Conservation (phyloP, 2,888 invertebrate genomes). For the Clitarchus hookeri region DNA sequence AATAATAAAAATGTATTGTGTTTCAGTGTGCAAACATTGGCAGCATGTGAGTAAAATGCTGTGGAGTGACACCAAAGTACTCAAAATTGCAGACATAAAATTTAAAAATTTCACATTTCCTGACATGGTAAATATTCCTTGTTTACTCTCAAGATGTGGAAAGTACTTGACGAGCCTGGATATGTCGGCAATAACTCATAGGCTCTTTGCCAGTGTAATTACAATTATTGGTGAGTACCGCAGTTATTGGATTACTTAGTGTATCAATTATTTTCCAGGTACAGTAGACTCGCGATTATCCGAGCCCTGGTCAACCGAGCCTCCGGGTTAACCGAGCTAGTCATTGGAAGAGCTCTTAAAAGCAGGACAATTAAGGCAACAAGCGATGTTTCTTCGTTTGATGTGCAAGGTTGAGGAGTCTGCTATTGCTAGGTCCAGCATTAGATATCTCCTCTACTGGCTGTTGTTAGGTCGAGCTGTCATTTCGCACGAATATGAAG, state of each 20-base stretch:
- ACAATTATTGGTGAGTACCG: neutral
- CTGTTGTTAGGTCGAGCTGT: too few species aligned
- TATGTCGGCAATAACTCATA: neutral
- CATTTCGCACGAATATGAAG: too few species aligned
- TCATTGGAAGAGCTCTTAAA: too few species aligned
- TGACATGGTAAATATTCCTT: neutral
- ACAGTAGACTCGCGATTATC: too few species aligned
- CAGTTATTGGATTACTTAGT: neutral
- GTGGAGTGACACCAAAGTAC: neutral
- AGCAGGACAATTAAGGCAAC: too few species aligned
- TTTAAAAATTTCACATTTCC: neutral
- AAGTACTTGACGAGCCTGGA: neutral
- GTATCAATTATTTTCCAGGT: too few species aligned
- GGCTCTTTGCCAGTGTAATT: neutral
- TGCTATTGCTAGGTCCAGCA: too few species aligned
- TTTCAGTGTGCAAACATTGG: conserved; percentile 14
- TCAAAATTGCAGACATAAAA: neutral
- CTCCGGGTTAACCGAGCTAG: too few species aligned
- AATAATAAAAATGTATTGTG: neutral
- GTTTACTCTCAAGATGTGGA: neutral
- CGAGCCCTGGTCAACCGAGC: too few species aligned
- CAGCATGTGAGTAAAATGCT: neutral
- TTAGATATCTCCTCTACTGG: too few species aligned
- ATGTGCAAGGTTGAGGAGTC: too few species aligned
- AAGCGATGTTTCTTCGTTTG: too few species aligned